Base-by-base conservation (phyloP, 2,113 vertebrate genomes). In the Chlorocebus sabaeus region DNA sequence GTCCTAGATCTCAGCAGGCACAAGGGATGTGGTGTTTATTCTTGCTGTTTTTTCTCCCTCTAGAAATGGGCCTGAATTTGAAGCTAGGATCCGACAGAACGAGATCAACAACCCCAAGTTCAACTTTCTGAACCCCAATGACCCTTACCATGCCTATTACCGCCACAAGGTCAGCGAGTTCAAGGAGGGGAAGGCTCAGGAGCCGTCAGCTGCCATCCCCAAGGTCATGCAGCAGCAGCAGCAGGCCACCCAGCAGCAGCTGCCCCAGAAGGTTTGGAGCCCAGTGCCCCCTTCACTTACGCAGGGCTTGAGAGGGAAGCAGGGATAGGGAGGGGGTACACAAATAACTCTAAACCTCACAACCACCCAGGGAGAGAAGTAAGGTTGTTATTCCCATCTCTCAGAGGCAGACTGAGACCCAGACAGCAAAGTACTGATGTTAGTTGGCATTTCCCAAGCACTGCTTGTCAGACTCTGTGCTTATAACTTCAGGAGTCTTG, bases 41-140 rank as follows among this genome's bases (percentile, higher is more conserved):
- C 35, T 90, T 23, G 16, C 32, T 96, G 4, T 96, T 38, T 89
- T 82, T 61, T 80, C 10, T 97, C 2, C 35, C 72, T 82, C 22
- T 93, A 99, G 99, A 98, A 99, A 99, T 23, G 99, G 99, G 5
- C 99, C 99, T 2, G 99, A 99, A 98, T 99, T 99, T 98, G 99
- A 99, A 99, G 99, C 99, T 91, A 99, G 99, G 97, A 99, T 99
- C 88, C 99, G 99, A 95, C 99, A 99, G 98, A 99, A 99, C 90
- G 99, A 99, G 96, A 99, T 99, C 98, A 99, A 99, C 98, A 99
- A 99, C 97, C 99, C 99, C 5, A 99, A 99, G 79, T 99, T 99
- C 98, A 99, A 99, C 90, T 99, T 99, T 98, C 98, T 99, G 98
- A 99, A 99, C 97, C 99, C 99, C 3, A 99, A 99, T 0, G 99